Evolutionary conservation across 2,113 vertebrate species (phyloP), one percentile per base, ranked within the genome.

Genomic region (Siniperca knerii): DNA sequence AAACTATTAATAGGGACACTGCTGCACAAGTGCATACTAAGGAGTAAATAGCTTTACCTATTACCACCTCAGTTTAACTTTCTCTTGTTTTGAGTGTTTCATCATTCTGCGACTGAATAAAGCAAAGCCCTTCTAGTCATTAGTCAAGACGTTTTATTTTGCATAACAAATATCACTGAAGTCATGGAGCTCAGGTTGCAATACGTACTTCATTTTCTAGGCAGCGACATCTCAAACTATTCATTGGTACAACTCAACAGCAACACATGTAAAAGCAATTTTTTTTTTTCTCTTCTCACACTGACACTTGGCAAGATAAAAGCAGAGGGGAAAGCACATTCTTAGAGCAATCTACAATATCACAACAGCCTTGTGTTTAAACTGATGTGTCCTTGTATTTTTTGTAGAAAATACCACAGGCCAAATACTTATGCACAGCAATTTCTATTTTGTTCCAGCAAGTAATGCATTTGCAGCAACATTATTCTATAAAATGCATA

Each of bases 401-500:
- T 8, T 60, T 68, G 70, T 90, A 91, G 46, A 88, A 87, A 91
- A 91, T 29, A 85, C 46, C 79, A 86, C 68, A 74, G 77, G 76
- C 92, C 93, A 93, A 93, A 95, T 92, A 95, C 83, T 92, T 91
- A 93, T 91, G 69, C 95, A 95, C 95, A 96, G 95, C 94, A 95
- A 93, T 94, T 96, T 88, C 73, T 78, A 72, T 93, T 95, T 94
- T 94, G 90, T 94, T 95, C 95, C 95, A 95, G 95, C 92, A 94
- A 92, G 93, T 95, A 95, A 93, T 93, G 93, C 86, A 90, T 95
- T 91, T 87, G 86, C 90, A 93, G 92, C 93, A 82, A 94, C 83
- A 87, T 91, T 82, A 93, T 92, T 94, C 90, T 93, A 93, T 92
- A 95, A 96, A 97, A 96, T 96, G 96, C 96, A 97, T 96, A 96